These are phyloP conservation scores for Plutomurus gul DNA, from an alignment of 1,140 invertebrate genomes.

Conservation along the genomic window DNA sequence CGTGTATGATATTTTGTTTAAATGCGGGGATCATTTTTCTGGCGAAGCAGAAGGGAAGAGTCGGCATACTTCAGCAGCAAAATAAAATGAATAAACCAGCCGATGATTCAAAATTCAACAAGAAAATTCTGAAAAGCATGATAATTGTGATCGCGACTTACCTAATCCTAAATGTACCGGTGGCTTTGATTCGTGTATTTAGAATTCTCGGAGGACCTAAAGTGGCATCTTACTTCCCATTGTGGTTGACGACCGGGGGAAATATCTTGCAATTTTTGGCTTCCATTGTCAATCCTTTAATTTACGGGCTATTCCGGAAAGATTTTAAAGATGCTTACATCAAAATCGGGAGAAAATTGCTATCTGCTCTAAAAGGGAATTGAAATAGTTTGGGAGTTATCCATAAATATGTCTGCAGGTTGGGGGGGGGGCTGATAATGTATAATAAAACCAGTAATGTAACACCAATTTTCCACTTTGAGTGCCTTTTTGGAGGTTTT, in stretches of 20 bases:
- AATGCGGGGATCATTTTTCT: conserved; percentile 29
- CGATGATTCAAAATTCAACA: conserved; percentile 2
- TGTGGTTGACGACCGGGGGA: background rate
- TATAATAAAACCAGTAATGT: too few relatives aligned
- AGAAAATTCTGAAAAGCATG: conserved; percentile 41
- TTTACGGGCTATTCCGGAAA: conserved; percentile 41
- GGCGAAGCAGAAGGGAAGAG: conserved; percentile 33
- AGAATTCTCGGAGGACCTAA: background rate
- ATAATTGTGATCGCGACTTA: conserved; percentile 37
- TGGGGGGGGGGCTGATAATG: too few relatives aligned
- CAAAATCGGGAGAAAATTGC: background rate
- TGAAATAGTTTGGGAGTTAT: background rate
- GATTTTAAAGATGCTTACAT: conserved; percentile 37
- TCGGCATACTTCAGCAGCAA: background rate
- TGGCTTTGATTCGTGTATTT: background rate
- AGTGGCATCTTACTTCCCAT: background rate
- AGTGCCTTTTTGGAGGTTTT: too few relatives aligned
- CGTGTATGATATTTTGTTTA: background rate
- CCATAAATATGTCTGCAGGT: too few relatives aligned
- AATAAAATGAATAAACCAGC: background rate
- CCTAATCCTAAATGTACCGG: conserved; percentile 31
- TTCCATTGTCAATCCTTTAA: conserved; percentile 38
- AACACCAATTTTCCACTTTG: too few relatives aligned
- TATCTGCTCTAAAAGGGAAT: background rate
- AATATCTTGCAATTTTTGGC: conserved; percentile 25